Base-by-base conservation (phyloP, 1,140 invertebrate genomes). In the Ericerus pela region DNA sequence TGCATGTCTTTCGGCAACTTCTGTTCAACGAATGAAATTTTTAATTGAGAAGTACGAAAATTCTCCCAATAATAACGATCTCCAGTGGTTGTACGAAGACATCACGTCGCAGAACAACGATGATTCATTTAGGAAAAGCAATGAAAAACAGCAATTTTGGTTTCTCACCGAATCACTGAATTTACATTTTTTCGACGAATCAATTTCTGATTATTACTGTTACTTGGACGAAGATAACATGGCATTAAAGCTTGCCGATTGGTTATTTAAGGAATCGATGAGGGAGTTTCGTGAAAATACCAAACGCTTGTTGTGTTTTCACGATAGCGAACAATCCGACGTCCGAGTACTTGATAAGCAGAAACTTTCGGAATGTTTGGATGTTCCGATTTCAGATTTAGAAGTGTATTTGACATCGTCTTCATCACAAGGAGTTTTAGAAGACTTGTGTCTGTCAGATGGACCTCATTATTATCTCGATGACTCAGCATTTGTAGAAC, bases 231-330 rank as follows among this genome's bases (percentile, higher is more conserved):
- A 47, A 4, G 41, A 47, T 10, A 24, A 47, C 11, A 10, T 47
- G 3, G 41, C 26, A 8, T 10, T 47, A 20, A 47, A 8, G 2
- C 18, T 47, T 22, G 22, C 41, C 2, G 20, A 47, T 22, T 47
- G 41, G 41, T 47, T 47, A 24, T 47, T 47, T 47, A 18, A 24
- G 11, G 41, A 47, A 47, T 47, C 3, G 20, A 47, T 47, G 20
- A 47, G 16, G 8, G 20, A 47, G 26, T 16, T 47, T 10, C 16
- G 26, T 24, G 10, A 10, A 5, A 14, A 47, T 14, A 47, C 41
- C 41, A 47, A 14, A 47, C 41, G 41, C 14, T 47, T 47, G 41
- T 8, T 47, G 16, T 18, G 4, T n/a, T 38, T 14, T 18, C 8
- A 47, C 3, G 4, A 47, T 16, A 12, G 20, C 6, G 16, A 8